Evolutionary conservation across 2,888 invertebrate genomes (phyloP), one percentile per base, ranked within the genome.

Genomic region (Unio delphinus): DNA sequence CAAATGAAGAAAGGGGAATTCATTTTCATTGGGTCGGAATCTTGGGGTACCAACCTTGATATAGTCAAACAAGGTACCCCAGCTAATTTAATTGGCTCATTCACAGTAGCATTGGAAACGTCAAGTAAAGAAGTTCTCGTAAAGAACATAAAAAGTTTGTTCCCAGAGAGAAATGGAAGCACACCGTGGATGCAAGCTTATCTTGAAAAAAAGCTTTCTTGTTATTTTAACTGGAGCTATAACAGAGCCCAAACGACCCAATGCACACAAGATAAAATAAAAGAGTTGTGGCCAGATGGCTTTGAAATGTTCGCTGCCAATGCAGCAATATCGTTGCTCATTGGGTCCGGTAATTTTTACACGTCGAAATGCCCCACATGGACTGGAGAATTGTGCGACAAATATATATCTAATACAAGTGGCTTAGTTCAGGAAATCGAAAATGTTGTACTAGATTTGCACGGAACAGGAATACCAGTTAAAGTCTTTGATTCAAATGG

Each of bases 1-100:
- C 30, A 61, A 54, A 68, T 75, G 59, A 28, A 68, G 0, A 64
- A 59, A 45, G 78, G 76, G 4, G 73, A 78, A 20, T 80, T 78
- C 34, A 34, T 80, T 11, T 78, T 78, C 30, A 75, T 80, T 58
- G 80, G 76, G 4, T 80, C 80, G 2, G 75, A 75, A 57, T 66
- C 76, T 18, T 78, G 74, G 75, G 70, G 71, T 26, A 67, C 59
- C 15, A 71, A 65, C 23, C 17, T 15, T 0, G 66, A 70, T 17
- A 34, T 74, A 3, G 15, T 78, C 6, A 15, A 57, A 6, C 61
- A 59, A 20, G 69, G 69, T n/a, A 23, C 15, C 28, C 65, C 66
- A 26, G 63, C 60, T 11, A 63, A 64, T n/a, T 57, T 74, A 6
- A 63, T 70, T 15, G 80, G 78, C 4, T 72, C 76, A 5, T 69